Percentiles rank a stretch among this genome's conserved stretches.
phyloP scores from a whole-genome alignment of 1,140 invertebrate genomes.

The Lepidurus apus region DNA sequence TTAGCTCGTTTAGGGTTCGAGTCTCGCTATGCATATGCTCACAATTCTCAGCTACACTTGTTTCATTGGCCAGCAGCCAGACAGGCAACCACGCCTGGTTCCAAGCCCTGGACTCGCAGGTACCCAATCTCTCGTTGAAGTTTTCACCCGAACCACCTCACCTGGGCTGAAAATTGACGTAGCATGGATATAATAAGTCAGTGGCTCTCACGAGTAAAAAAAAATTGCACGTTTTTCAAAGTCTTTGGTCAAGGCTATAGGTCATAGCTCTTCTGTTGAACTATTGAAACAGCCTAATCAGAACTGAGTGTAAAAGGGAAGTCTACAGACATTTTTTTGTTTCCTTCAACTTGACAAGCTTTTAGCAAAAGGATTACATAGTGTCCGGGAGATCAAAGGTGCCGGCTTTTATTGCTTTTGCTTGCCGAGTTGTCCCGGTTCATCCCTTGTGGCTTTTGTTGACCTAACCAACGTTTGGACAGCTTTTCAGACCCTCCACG shows the following conservation, averaged over 20 bases:
- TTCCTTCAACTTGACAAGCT: neutral
- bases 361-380: constrained; percentile 20
- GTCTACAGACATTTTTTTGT: neutral
- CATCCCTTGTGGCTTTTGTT: constrained; percentile 9
- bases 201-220: too few species aligned
- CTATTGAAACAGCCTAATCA: neutral
- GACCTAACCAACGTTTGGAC: constrained; percentile 3
- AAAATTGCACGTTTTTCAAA: too few species aligned
- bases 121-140: neutral
- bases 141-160: neutral
- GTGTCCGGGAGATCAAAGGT: constrained; percentile 8
- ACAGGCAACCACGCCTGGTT: neutral
- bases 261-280: neutral
- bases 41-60: neutral
- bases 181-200: too few species aligned
- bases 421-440: neutral
- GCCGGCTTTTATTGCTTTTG: constrained; percentile 9
- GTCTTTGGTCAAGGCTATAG: too few species aligned
- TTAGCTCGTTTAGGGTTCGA: too few species aligned
- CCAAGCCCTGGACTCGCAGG: neutral
- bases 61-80: constrained; percentile 15
- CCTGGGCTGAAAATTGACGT: neutral
- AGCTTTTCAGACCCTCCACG: neutral
- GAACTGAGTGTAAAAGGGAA: too few species aligned
- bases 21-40: neutral